A percentile compares a stretch with the other conserved stretches of the same genome.
Evolutionary conservation across 2,113 vertebrate species (phyloP).

Genomic region (Ctenodactylus gundi): DNA sequence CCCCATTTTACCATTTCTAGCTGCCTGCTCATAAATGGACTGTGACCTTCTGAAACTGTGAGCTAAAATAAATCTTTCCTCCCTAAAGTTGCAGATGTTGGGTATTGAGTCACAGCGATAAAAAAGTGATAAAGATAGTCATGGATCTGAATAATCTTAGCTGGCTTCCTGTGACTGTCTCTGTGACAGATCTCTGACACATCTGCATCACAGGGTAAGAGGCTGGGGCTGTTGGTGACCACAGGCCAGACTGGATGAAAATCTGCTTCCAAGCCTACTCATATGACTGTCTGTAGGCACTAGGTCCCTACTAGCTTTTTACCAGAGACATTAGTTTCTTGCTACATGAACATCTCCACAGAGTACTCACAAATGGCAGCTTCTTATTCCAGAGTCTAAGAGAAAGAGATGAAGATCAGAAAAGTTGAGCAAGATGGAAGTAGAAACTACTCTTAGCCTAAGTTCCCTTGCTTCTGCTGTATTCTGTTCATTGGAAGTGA

Average conservation of each 20-base stretch:
- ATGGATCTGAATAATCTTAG: background rate
- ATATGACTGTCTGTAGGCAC: accelerated
- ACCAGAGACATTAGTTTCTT: background rate
- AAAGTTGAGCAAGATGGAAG: background rate
- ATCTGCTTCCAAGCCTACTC: background rate
- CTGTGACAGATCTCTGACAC: background rate
- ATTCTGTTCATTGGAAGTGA: background rate
- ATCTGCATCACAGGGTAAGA: background rate
- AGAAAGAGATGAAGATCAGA: background rate
- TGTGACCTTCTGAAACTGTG: too few species aligned
- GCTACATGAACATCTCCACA: background rate
- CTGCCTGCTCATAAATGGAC: too few species aligned
- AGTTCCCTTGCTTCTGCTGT: background rate
- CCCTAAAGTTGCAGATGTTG: too few species aligned
- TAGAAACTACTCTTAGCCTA: background rate
- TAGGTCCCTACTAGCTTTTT: background rate
- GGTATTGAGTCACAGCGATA: too few species aligned
- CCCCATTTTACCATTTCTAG: too few species aligned
- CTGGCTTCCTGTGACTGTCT: background rate
- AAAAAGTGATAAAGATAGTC: too few species aligned
- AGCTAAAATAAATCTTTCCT: too few species aligned
- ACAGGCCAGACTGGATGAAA: background rate
- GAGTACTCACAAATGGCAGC: background rate
- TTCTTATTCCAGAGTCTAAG: accelerated
- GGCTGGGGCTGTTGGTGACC: background rate